These are phyloP conservation scores for Elachura formosa DNA, from an alignment of 2,113 vertebrate species.

Conservation along the genomic window DNA sequence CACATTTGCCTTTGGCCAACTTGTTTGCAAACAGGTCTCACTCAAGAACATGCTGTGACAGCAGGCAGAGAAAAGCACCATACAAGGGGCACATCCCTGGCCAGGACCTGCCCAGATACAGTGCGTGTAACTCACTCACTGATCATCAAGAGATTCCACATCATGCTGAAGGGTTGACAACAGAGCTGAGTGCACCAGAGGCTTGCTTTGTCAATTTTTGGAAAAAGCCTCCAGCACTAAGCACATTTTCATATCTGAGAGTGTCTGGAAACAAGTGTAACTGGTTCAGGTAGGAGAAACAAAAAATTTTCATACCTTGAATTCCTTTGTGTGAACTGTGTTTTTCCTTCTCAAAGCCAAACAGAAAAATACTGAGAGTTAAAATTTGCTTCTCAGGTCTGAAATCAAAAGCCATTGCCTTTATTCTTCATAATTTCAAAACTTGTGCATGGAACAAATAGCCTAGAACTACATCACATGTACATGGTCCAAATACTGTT, in stretches of 20 bases:
- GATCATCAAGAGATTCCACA: neutral
- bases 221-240: neutral
- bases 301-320: neutral
- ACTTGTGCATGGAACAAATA: neutral
- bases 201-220: neutral
- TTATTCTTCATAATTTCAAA: slow-evolving; percentile 17
- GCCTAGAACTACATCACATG: neutral
- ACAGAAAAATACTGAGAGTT: neutral
- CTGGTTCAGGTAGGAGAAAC: neutral
- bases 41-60: neutral
- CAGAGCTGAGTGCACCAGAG: neutral
- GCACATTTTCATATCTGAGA: neutral
- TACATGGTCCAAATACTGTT: neutral
- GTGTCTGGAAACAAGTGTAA: neutral
- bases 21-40: neutral
- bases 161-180: neutral
- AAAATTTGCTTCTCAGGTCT: neutral
- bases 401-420: neutral
- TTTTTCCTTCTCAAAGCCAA: neutral
- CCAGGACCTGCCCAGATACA: neutral
- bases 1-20: neutral
- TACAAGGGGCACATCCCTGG: neutral
- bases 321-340: neutral
- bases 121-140: neutral
- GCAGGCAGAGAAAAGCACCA: neutral